phyloP scores from a whole-genome alignment of 2,888 invertebrate species.

The Eupeodes luniger region DNA sequence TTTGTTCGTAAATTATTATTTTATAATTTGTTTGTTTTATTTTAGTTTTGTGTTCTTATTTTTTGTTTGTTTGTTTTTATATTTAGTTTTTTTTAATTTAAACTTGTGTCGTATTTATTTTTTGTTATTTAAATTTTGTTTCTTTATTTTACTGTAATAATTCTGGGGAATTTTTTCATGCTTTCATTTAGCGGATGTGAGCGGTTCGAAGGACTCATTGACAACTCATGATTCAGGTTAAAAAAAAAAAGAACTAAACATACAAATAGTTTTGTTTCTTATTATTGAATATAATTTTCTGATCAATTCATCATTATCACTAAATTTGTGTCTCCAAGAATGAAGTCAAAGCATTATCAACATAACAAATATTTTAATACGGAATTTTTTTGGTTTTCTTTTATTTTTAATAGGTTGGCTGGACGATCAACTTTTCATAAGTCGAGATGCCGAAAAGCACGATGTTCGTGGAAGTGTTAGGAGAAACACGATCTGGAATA shows the following conservation, averaged over 20 bases:
- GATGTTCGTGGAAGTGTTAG: constrained; percentile 82
- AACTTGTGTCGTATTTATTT: constrained; percentile 33
- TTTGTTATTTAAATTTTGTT: constrained; percentile 30
- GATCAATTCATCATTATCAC: constrained; percentile 73
- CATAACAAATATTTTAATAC: not conserved
- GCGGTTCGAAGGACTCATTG: constrained; percentile 92
- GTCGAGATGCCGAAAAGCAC: constrained; percentile 82
- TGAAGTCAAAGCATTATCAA: not conserved
- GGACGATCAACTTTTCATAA: constrained; percentile 85
- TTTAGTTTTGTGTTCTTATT: constrained; percentile 75
- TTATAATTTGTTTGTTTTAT: constrained; percentile 37
- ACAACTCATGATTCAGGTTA: constrained; percentile 93
- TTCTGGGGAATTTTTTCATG: constrained; percentile 79
- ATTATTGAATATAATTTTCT: constrained; percentile 76
- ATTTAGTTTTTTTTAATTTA: constrained; percentile 10
- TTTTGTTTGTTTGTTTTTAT: constrained; percentile 74
- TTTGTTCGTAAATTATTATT: constrained; percentile 35
- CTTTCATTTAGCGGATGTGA: constrained; percentile 88
- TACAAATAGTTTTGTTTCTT: constrained; percentile 44
- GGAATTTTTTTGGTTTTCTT: not conserved
- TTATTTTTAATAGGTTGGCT: constrained; percentile 84
- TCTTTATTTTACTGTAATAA: constrained; percentile 64
- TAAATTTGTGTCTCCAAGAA: constrained; percentile 45
- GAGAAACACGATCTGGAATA: constrained; percentile 85
- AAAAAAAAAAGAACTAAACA: constrained; percentile 55